Evolutionary conservation across 2,113 vertebrate species (phyloP).

Genomic region (Alethe diademata): DNA sequence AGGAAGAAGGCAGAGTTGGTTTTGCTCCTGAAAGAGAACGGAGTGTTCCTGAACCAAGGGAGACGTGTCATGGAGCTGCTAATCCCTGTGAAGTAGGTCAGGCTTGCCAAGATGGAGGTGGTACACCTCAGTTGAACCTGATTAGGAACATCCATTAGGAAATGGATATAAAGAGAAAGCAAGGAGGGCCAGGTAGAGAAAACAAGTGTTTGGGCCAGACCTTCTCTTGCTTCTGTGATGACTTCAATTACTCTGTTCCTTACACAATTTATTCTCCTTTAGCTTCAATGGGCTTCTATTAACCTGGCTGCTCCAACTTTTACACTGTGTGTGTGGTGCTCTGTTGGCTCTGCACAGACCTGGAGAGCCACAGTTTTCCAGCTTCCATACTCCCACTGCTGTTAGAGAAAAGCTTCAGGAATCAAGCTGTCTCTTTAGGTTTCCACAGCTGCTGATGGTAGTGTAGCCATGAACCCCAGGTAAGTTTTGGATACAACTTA

Average conservation of each 20-base stretch:
- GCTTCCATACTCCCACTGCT: background rate
- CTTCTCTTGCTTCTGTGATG: background rate
- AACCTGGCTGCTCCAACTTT: background rate
- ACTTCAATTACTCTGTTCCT: background rate
- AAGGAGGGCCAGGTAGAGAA: background rate
- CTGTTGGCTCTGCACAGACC: background rate
- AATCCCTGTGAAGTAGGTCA: slow-evolving; percentile 2
- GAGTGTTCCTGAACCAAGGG: background rate
- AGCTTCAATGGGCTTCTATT: background rate
- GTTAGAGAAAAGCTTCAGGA: background rate
- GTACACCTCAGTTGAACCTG: background rate
- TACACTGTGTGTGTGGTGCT: background rate
- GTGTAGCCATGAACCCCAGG: background rate
- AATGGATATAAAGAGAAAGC: background rate
- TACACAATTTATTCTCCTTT: background rate
- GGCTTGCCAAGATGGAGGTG: background rate
- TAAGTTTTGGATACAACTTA: background rate
- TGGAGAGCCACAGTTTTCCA: background rate
- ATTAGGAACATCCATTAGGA: background rate
- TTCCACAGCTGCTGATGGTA: background rate
- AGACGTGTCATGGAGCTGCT: background rate
- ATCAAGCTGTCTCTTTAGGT: background rate
- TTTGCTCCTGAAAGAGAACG: background rate
- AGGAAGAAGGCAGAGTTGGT: background rate
- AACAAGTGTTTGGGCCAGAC: background rate